Evolutionary conservation across 2,113 vertebrate species (phyloP).

Genomic region (Pterocles burchelli): DNA sequence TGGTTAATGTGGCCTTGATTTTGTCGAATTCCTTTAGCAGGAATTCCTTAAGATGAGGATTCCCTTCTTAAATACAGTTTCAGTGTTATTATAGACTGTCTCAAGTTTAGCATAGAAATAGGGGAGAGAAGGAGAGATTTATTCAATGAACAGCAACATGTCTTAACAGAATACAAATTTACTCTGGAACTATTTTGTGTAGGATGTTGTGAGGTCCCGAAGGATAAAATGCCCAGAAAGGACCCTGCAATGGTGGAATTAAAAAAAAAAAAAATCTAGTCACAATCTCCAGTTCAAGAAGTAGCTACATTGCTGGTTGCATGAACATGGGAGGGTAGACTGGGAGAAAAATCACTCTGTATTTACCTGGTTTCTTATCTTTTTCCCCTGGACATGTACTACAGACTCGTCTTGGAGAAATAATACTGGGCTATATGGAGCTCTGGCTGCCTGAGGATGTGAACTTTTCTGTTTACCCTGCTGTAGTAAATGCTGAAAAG

Average conservation of each 20-base stretch:
- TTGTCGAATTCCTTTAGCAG: not conserved
- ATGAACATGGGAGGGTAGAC: not conserved
- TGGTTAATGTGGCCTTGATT: not conserved
- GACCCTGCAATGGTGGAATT: not conserved
- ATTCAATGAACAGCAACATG: not conserved
- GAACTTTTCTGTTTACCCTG: not conserved
- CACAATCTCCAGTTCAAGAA: not conserved
- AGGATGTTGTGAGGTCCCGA: not conserved
- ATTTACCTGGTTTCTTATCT: not conserved
- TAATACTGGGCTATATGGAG: not conserved
- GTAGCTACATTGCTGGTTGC: not conserved
- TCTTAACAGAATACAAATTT: not conserved
- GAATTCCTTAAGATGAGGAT: not conserved
- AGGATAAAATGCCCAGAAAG: not conserved
- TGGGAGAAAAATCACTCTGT: not conserved
- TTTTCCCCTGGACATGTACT: not conserved
- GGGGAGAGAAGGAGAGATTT: not conserved
- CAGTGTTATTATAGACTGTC: not conserved
- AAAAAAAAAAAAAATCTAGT: not conserved
- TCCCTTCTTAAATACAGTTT: not conserved
- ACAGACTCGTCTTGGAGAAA: not conserved
- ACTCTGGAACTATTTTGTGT: not conserved
- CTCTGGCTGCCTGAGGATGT: not conserved
- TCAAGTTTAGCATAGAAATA: not conserved
- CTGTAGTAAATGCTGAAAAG: conserved; percentile 4